Conservation (phyloP, 2,113 vertebrate species). For the Leiothrix lutea region DNA sequence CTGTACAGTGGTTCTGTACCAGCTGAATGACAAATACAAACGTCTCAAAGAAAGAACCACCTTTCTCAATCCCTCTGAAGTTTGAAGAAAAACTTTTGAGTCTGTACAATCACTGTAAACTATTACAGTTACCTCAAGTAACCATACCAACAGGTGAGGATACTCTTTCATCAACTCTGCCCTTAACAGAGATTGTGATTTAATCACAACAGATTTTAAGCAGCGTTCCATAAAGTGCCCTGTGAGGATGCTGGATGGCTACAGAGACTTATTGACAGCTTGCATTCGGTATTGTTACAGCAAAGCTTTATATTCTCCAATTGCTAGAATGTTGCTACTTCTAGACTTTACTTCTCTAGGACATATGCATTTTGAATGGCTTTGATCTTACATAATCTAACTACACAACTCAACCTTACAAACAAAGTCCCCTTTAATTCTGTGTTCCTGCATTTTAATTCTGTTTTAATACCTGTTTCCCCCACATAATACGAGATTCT, state of each 20-base stretch:
- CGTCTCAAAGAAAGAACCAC: neutral
- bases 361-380: neutral
- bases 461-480: neutral
- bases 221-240: neutral
- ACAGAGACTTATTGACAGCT: neutral
- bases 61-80: neutral
- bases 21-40: neutral
- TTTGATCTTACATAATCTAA: neutral
- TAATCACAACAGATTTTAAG: neutral
- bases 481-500: neutral
- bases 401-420: neutral
- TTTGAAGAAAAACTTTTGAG: slow-evolving; percentile 38
- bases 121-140: neutral
- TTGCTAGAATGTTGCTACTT: neutral
- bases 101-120: neutral
- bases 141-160: neutral
- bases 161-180: neutral
- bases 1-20: neutral
- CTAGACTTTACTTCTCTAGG: neutral
- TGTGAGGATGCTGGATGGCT: neutral
- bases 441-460: neutral
- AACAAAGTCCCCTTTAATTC: neutral
- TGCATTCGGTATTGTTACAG: neutral
- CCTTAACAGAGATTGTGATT: neutral
- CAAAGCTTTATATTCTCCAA: neutral